phyloP scores from a whole-genome alignment of 1,140 invertebrate species.

The Zeugodacus cucurbitae region DNA sequence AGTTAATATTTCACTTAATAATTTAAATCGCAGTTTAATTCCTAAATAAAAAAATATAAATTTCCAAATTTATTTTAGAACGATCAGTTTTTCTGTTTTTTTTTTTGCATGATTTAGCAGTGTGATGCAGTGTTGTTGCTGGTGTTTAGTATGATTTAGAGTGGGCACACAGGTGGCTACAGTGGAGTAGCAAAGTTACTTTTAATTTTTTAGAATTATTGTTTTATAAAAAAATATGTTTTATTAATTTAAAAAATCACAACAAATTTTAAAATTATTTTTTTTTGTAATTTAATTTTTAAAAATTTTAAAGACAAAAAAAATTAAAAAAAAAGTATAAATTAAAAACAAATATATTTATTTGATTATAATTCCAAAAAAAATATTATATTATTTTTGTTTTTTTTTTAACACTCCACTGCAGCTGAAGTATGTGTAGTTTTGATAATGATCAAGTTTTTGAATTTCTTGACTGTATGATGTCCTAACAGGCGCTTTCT shows the following conservation, averaged over 20 bases:
- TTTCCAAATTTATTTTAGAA: slow-evolving; percentile 49
- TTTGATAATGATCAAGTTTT: background rate
- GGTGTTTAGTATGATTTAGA: background rate
- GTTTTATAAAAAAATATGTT: background rate
- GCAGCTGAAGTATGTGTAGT: background rate
- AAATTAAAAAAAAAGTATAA: too few relatives aligned
- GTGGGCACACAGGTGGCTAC: background rate
- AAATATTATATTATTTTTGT: too few relatives aligned
- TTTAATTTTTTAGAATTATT: background rate
- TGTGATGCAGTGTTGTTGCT: background rate
- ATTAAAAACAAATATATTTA: too few relatives aligned
- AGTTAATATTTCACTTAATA: slow-evolving; percentile 58
- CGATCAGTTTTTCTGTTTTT: background rate
- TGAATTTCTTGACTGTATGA: background rate
- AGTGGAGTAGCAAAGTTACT: background rate
- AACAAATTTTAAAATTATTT: too few relatives aligned
- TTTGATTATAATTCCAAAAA: background rate
- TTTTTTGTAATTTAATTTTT: too few relatives aligned
- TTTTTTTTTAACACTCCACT: background rate
- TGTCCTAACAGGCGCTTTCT: background rate
- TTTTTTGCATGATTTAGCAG: background rate
- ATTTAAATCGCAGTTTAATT: slow-evolving; percentile 65
- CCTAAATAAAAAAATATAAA: slow-evolving; percentile 55
- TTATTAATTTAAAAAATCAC: background rate
- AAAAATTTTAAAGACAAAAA: too few relatives aligned